Base-by-base conservation (phyloP, 2,888 invertebrate species). In the Agrotis ipsilon region DNA sequence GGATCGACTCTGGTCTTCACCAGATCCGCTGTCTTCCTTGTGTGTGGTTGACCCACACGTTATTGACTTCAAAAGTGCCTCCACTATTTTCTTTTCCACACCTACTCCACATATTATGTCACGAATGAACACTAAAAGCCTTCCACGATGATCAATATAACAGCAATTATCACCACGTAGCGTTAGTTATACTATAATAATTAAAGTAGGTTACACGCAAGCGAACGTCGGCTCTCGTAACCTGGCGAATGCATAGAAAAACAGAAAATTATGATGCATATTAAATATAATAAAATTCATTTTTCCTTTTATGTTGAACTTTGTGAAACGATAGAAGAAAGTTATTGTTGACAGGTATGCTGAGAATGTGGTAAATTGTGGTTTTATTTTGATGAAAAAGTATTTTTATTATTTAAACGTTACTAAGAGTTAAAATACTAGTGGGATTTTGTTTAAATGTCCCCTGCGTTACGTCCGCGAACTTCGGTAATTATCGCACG, bases 151-250 rank as follows among this genome's bases (percentile, higher is more conserved):
- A 80, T 77, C 77, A 77, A 75, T 80, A 85, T 75, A 68, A 76
- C 55, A 52, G 60, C 63, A 73, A 83, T 82, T 83, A 85, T 75
- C 60, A 70, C 65, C 65, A 51, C 51, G 57, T 61, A 67, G 61
- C 72, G 68, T 73, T 77, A 57, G 54, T 66, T 62, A 73, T 24
- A 60, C 74, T 67, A n/a, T n/a, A 64, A 84, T 76, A 69, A 80
- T 24, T 52, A 55, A 77, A 72, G 65, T 71, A 65, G 68, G 70
- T 70, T 70, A 75, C 80, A 82, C 83, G 77, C 85, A 39, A 82
- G 43, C 54, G 9, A 55, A 48, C 64, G 51, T 62, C 27, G 46
- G 24, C n/a, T 43, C 16, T 60, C 39, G 18, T n/a, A 52, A 57
- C 59, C 52, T 49, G 27, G 48, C 65, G 24, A 69, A 72, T 82